Percentiles rank a stretch among this genome's conserved stretches.
Conservation (phyloP, 2,113 vertebrate species). For the Pogona vitticeps region DNA sequence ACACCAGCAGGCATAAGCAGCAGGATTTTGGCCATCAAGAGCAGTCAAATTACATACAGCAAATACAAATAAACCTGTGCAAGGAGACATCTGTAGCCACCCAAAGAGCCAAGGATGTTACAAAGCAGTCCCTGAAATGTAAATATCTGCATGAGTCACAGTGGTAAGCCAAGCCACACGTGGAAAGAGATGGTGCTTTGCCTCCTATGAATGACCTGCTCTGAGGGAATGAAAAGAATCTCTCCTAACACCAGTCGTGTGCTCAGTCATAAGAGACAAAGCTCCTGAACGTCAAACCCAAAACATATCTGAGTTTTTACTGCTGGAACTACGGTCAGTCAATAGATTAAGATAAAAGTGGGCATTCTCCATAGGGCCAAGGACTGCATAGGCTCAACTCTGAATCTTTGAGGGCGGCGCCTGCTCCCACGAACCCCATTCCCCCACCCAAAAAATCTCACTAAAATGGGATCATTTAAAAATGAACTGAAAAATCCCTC, state of each 20-base stretch:
- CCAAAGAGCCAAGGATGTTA: neutral
- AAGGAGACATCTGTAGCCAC: neutral
- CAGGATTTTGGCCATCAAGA: neutral
- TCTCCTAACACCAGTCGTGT: neutral
- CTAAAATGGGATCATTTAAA: too few species aligned
- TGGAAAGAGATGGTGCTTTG: neutral
- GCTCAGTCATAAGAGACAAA: neutral
- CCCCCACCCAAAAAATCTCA: too few species aligned
- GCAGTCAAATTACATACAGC: neutral
- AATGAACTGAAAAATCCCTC: too few species aligned
- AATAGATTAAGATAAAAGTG: neutral
- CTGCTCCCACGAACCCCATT: too few species aligned
- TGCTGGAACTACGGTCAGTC: neutral
- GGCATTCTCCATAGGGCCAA: too few species aligned
- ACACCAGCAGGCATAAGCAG: too few species aligned
- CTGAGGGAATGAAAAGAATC: neutral
- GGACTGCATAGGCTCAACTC: too few species aligned
- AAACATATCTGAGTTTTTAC: neutral
- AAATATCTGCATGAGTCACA: too few species aligned
- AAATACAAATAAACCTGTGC: too few species aligned
- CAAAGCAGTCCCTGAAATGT: neutral
- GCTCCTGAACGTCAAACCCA: neutral
- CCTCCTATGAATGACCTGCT: neutral
- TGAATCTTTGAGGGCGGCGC: too few species aligned
- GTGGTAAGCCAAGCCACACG: neutral